Conservation (phyloP, 2,113 vertebrate genomes). For the Psammodynastes pulverulentus region DNA sequence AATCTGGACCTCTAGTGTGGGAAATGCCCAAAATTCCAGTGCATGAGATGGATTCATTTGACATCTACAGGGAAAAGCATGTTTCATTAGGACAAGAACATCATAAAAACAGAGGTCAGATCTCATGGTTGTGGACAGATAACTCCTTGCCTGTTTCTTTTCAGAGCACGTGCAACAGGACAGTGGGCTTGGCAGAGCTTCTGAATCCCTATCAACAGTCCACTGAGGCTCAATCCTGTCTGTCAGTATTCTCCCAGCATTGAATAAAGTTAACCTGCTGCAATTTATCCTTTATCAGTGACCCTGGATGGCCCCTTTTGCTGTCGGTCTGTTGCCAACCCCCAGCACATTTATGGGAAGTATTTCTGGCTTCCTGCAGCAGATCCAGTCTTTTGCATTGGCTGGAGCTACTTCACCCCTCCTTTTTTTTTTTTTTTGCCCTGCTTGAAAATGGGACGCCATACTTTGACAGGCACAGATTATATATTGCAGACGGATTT, state of each 20-base stretch:
- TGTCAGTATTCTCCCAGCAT: slow-evolving; percentile 30
- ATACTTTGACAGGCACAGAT: slow-evolving; percentile 17
- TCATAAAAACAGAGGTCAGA: rapidly evolving
- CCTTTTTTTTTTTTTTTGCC: slow-evolving; percentile 6
- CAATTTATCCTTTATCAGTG: slow-evolving; percentile 32
- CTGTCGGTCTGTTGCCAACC: slow-evolving; percentile 21
- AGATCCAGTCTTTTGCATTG: slow-evolving; percentile 34
- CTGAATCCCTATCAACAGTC: not conserved
- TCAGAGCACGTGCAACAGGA: slow-evolving; percentile 39
- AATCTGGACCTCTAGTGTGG: not conserved
- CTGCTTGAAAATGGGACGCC: slow-evolving; percentile 21
- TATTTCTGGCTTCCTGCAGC: slow-evolving; percentile 33
- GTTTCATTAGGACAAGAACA: not conserved
- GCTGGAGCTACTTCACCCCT: slow-evolving; percentile 6
- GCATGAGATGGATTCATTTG: rapidly evolving
- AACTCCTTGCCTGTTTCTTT: not conserved
- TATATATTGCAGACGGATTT: not conserved
- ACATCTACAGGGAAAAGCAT: rapidly evolving
- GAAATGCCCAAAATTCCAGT: not conserved
- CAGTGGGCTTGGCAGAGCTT: not conserved
- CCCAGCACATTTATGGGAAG: slow-evolving; percentile 34
- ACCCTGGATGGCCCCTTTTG: slow-evolving; percentile 12
- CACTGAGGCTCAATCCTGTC: not conserved
- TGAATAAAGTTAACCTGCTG: slow-evolving; percentile 18
- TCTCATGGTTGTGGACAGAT: rapidly evolving